Evolutionary conservation across 2,888 invertebrate genomes (phyloP).

Genomic region (Troglohyphantes excavatus): DNA sequence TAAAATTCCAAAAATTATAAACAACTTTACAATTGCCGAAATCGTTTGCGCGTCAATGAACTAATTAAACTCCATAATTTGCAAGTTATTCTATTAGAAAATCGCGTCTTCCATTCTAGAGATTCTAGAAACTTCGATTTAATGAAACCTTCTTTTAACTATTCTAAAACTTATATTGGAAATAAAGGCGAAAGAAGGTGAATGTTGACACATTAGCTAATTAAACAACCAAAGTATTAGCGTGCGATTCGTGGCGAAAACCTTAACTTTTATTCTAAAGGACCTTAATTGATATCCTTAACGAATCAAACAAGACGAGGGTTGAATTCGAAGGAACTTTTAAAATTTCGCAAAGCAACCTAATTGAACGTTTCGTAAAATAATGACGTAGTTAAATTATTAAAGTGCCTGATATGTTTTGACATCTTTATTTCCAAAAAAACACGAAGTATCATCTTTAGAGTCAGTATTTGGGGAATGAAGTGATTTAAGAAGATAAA

Average conservation of each 20-base stretch:
- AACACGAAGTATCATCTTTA: background rate
- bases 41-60: too few species aligned
- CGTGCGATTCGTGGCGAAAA: background rate
- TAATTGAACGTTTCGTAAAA: background rate
- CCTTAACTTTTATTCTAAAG: background rate
- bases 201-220: conserved; percentile 41
- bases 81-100: too few species aligned
- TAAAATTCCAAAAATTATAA: too few species aligned
- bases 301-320: background rate
- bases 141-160: too few species aligned
- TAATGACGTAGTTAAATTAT: background rate
- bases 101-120: background rate
- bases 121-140: background rate
- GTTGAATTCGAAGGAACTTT: background rate
- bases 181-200: background rate
- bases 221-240: background rate
- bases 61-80: too few species aligned
- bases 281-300: background rate
- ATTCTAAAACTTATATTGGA: background rate
- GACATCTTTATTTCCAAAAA: background rate
- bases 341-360: background rate
- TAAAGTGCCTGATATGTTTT: background rate
- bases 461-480: background rate
- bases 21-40: too few species aligned
- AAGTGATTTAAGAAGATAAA: background rate